Conservation (phyloP, 2,113 vertebrate species). For the Oxyruncus cristatus region DNA sequence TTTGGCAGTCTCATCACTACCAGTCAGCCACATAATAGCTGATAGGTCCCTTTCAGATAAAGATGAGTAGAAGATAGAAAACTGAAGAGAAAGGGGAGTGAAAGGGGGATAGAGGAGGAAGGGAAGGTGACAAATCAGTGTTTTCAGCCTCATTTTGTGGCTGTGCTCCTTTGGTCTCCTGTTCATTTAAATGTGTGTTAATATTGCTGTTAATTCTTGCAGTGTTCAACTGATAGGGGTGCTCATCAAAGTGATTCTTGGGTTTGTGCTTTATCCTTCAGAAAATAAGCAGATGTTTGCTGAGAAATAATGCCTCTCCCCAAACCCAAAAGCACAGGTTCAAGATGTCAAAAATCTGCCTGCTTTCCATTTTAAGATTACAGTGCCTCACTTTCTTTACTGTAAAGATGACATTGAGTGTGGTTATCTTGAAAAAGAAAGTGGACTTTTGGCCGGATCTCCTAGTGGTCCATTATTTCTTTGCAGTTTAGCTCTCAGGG, state of each 20-base stretch:
- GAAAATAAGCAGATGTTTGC: not conserved
- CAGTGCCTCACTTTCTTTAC: not conserved
- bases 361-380: not conserved
- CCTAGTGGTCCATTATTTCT: not conserved
- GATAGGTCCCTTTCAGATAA: slow-evolving; percentile 56
- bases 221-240: not conserved
- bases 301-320: not conserved
- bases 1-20: slow-evolving; percentile 66
- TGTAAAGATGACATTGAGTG: not conserved
- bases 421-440: not conserved
- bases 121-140: not conserved
- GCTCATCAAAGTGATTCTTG: not conserved
- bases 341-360: not conserved
- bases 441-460: not conserved
- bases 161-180: not conserved
- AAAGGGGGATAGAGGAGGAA: not conserved
- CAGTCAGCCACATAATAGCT: slow-evolving; percentile 70
- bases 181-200: not conserved
- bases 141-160: not conserved
- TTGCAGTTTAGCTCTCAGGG: not conserved
- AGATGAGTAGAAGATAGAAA: slow-evolving; percentile 48
- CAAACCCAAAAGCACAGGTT: not conserved
- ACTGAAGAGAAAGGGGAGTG: slow-evolving; percentile 29
- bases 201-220: not conserved
- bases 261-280: not conserved